Evolutionary conservation across 2,113 vertebrate genomes (phyloP).

Genomic region (Labeo rohita): DNA sequence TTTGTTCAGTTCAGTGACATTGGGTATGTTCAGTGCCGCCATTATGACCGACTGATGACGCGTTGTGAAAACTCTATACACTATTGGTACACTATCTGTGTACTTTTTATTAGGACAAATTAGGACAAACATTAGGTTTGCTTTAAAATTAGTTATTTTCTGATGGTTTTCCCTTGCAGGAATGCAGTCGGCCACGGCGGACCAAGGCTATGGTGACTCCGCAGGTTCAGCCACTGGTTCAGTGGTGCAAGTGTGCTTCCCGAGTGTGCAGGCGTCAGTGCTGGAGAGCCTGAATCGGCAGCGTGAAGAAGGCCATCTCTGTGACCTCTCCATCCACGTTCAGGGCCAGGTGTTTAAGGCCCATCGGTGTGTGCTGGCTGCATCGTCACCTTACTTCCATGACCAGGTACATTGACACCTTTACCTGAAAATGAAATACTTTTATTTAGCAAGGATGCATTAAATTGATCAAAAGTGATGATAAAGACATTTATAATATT

Average conservation of each 20-base stretch:
- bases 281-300: conserved; percentile 89
- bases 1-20: too few species aligned
- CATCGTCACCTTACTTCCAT: conserved; percentile 84
- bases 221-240: conserved; percentile 54
- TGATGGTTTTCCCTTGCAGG: background rate
- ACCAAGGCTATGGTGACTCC: background rate
- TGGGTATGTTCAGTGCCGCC: too few species aligned
- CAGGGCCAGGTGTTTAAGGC: conserved; percentile 83
- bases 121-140: background rate
- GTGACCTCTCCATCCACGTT: conserved; percentile 83
- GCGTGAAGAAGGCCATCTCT: conserved; percentile 84
- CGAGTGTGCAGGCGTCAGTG: conserved; percentile 80
- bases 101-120: background rate
- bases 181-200: conserved; percentile 16
- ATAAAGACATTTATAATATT: too few species aligned
- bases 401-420: conserved; percentile 76
- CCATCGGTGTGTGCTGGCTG: conserved; percentile 82
- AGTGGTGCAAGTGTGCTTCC: conserved; percentile 87
- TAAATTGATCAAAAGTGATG: too few species aligned
- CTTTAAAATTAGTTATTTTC: background rate
- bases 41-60: too few species aligned
- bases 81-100: background rate
- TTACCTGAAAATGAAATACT: too few species aligned
- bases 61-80: background rate
- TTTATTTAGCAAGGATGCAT: too few species aligned